Conservation (phyloP, 37 sponge, comb jelly and placozoan genomes). For the Hormiphora californensis region DNA sequence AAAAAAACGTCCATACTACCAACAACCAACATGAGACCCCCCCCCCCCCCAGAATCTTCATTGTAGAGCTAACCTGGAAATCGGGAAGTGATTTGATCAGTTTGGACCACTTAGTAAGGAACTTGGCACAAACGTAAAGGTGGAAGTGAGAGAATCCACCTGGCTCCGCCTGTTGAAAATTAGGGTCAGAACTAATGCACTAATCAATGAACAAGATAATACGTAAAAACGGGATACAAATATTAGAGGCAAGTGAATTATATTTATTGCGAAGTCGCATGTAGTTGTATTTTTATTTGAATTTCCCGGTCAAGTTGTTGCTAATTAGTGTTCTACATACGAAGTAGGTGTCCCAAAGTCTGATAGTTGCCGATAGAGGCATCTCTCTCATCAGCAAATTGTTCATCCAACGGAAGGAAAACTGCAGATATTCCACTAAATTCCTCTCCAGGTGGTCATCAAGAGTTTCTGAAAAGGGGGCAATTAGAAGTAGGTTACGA, state of each 20-base stretch:
- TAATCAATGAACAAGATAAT: background rate
- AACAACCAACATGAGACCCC: too few relatives aligned
- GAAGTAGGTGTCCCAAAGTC: conserved; percentile 94
- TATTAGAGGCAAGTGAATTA: background rate
- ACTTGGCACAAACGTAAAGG: conserved; percentile 87
- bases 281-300: background rate
- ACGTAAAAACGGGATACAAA: background rate
- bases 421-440: conserved; percentile 63
- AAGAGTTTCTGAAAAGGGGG: conserved; percentile 30
- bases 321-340: conserved; percentile 30
- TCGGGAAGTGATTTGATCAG: conserved; percentile 62
- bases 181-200: background rate
- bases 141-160: conserved; percentile 84
- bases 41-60: too few relatives aligned
- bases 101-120: conserved; percentile 70
- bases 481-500: too few relatives aligned
- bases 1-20: too few relatives aligned
- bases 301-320: background rate
- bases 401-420: conserved; percentile 91
- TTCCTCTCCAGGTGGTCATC: conserved; percentile 57
- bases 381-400: conserved; percentile 90
- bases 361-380: conserved; percentile 71
- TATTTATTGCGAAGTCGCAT: background rate
- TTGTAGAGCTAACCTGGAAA: conserved; percentile 65
- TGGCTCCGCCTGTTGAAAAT: conserved; percentile 64